Evolutionary conservation across 2,113 vertebrate species (phyloP).

Genomic region (Rhinopomastus cyanomelas): DNA sequence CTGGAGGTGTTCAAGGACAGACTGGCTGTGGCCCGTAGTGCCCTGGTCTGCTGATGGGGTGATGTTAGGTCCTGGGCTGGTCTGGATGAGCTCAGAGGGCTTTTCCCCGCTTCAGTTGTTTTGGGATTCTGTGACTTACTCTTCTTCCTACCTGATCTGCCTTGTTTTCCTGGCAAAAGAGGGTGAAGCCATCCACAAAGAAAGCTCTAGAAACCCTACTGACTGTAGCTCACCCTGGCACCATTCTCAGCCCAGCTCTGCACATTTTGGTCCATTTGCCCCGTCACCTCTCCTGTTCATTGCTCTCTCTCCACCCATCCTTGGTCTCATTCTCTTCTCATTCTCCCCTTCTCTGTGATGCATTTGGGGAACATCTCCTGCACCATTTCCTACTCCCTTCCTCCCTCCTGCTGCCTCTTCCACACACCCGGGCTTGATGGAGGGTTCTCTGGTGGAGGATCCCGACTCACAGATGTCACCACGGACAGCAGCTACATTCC

Average conservation of each 20-base stretch:
- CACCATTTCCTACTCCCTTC: not conserved
- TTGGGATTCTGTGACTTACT: not conserved
- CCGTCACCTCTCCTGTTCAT: fast-evolving
- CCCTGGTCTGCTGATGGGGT: too few species aligned
- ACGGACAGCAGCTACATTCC: not conserved
- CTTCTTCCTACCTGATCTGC: not conserved
- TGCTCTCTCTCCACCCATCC: not conserved
- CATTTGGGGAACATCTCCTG: not conserved
- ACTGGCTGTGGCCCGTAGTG: too few species aligned
- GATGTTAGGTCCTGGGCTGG: too few species aligned
- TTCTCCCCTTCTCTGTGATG: not conserved
- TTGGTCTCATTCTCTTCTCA: not conserved
- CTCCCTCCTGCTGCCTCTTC: not conserved
- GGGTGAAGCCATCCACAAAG: not conserved
- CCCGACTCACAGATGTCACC: not conserved
- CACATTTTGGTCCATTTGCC: not conserved
- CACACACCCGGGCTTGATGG: too few species aligned
- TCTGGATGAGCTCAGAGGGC: too few species aligned
- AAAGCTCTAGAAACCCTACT: not conserved
- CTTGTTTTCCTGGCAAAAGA: not conserved
- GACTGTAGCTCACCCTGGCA: not conserved
- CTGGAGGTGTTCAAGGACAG: too few species aligned
- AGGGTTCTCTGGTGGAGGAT: not conserved
- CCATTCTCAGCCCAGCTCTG: not conserved
- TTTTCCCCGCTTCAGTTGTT: too few species aligned